Evolutionary conservation across 1,140 invertebrate genomes (phyloP), one percentile per base, ranked within the genome.

Genomic region (Zophobas morio): DNA sequence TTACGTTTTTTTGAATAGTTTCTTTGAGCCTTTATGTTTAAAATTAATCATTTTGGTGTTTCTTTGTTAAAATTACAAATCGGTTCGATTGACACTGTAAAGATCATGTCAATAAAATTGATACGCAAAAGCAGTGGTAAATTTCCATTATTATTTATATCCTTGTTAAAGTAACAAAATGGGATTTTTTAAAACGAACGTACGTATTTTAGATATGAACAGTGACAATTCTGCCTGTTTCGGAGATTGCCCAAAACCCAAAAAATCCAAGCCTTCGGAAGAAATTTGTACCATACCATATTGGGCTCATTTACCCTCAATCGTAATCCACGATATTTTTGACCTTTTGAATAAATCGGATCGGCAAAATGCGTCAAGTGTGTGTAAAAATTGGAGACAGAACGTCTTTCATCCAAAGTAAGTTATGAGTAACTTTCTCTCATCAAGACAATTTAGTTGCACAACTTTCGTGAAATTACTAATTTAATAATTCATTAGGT

Each of bases 361-460:
- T 81, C 79, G 81, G 60, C 79, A 81, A 75, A 85, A 83, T 82
- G 85, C 85, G 6, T 86, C 85, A 5, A 80, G 79, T 77, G 80
- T 82, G 57, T 86, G 85, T 74, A 81, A 79, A 51, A 81, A 82
- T 74, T 86, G 85, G 85, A 81, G 85, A 83, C 81, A 82, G 54
- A 81, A 75, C 63, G 42, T 83, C 5, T 86, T 84, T 78, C 84
- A 85, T 81, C 83, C 84, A 74, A 85, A 81, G 85, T 85, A 82
- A 82, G 80, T 82, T 37, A 8, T 20, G 6, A 2, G 6, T 20
- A 20, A 49, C 42, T 57, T 60, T 60, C 46, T 66, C 60, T 70
- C 20, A 20, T 47, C 42, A n/a, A n/a, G 20, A 32, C 49, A 74
- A 74, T 74, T 66, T 66, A 75, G 20, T 53, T 53, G 20, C 20